A percentile compares a stretch with the other conserved stretches of the same genome.
These are phyloP conservation scores for Sinella curviseta DNA, from an alignment of 1,140 invertebrate genomes.

Conservation along the genomic window DNA sequence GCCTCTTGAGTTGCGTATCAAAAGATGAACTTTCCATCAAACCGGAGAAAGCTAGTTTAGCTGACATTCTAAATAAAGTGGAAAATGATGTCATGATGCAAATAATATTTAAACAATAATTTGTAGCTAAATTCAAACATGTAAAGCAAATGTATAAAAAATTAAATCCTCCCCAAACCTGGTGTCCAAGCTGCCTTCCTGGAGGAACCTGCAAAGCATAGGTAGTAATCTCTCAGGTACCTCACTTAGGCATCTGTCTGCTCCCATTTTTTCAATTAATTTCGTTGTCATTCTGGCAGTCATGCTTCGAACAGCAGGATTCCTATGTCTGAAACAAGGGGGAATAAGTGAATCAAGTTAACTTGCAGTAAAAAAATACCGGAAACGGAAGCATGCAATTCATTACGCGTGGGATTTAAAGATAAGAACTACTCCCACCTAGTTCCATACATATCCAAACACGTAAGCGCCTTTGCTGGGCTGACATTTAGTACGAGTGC, in stretches of 20 bases:
- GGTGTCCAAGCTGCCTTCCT: conserved; percentile 82
- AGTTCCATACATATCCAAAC: conserved; percentile 64
- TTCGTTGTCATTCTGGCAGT: conserved; percentile 72
- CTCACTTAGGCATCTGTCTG: conserved; percentile 68
- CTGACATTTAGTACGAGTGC: conserved; percentile 72
- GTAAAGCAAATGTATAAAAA: conserved; percentile 26
- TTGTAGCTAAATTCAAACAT: background rate
- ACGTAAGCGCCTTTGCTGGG: conserved; percentile 61
- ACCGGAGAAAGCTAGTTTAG: conserved; percentile 65
- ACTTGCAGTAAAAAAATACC: background rate
- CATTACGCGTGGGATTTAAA: background rate
- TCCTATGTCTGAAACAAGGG: conserved; percentile 70
- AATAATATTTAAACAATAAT: background rate
- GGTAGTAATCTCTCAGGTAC: conserved; percentile 76
- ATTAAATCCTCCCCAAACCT: conserved; percentile 66
- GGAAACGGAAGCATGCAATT: conserved; percentile 30
- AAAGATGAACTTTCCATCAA: conserved; percentile 59
- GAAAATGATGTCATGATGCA: conserved; percentile 34
- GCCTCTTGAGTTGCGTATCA: conserved; percentile 39
- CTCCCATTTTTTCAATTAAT: conserved; percentile 68
- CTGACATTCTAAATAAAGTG: conserved; percentile 63
- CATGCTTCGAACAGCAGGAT: conserved; percentile 76
- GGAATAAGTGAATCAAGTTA: background rate
- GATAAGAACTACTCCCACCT: conserved; percentile 56
- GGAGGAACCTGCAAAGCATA: conserved; percentile 76